A percentile compares a stretch with the other conserved stretches of the same genome.
Evolutionary conservation across 2,797 vertebrate species (phyloP).

Genomic region (Graptemys geographica): DNA sequence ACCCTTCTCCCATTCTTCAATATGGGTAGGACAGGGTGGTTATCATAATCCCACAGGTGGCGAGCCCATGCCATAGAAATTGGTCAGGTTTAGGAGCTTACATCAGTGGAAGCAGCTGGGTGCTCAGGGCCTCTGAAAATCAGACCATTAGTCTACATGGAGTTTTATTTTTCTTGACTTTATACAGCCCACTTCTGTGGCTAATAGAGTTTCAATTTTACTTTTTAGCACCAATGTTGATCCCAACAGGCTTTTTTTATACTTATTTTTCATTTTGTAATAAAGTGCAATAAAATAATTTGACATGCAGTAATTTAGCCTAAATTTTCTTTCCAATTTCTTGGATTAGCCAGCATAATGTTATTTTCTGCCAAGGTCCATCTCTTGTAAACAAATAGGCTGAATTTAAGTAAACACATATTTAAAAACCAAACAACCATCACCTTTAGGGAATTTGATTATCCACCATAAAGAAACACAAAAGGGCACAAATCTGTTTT

Average conservation of each 20-base stretch:
- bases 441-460: background rate
- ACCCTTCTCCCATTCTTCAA: background rate
- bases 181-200: background rate
- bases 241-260: background rate
- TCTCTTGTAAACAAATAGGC: background rate
- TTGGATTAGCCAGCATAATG: background rate
- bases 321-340: background rate
- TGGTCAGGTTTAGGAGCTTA: background rate
- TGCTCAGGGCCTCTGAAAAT: background rate
- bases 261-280: background rate
- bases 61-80: background rate
- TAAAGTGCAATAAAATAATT: background rate
- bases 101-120: background rate
- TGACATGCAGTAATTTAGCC: background rate
- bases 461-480: background rate
- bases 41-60: fast-evolving
- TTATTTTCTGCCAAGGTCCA: background rate
- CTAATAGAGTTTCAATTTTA: background rate
- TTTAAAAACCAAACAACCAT: background rate
- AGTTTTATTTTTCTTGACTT: background rate
- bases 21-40: fast-evolving
- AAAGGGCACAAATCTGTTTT: background rate
- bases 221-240: background rate
- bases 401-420: background rate
- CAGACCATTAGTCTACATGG: background rate